Evolutionary conservation across 2,113 vertebrate genomes (phyloP), one percentile per base, ranked within the genome.

Genomic region (Trichomycterus rosablanca): DNA sequence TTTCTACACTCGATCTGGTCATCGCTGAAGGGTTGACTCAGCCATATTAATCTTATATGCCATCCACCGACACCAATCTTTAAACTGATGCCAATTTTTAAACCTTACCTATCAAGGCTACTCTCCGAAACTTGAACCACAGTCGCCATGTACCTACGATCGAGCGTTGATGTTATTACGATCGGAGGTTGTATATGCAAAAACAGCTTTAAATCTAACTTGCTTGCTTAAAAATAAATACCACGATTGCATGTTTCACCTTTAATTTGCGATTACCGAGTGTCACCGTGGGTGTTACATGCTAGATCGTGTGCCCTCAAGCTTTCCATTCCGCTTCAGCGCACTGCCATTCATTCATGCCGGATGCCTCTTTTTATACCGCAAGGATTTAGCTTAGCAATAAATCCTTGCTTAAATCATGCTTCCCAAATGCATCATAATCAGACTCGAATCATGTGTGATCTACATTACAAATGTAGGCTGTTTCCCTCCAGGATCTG

Each of bases 11-110:
- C 46, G 39, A 28, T 61, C 28, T 51, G 60, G 60, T 70, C 60
- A 57, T 48, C 37, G 51, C 58, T 62, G 65, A 71, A 68, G 64
- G 68, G 71, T 50, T 68, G 71, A 68, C 59, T 71, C 71, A 71
- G 74, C 74, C 74, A 76, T 76, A 76, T 76, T 71, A 71, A 71
- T 64, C 46, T 39, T 53, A 66, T 61, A 40, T 24, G 53, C 42
- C 45, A 63, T 34, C 63, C 24, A 35, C 56, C 55, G 32, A 57
- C 22, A 30, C 15, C 15, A 40, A 62, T 30, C 8, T 11, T 12
- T 23, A 14, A 34, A n/a, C n/a, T n/a, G n/a, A n/a, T n/a, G n/a
- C n/a, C n/a, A n/a, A 7, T 56, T 12, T 49, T 14, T 22, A 4
- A 26, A 43, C 20, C 14, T 24, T 20, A n/a, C 44, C 10, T 20